phyloP scores from a whole-genome alignment of 2,797 vertebrate species.

The Gymnoscopelus braueri region DNA sequence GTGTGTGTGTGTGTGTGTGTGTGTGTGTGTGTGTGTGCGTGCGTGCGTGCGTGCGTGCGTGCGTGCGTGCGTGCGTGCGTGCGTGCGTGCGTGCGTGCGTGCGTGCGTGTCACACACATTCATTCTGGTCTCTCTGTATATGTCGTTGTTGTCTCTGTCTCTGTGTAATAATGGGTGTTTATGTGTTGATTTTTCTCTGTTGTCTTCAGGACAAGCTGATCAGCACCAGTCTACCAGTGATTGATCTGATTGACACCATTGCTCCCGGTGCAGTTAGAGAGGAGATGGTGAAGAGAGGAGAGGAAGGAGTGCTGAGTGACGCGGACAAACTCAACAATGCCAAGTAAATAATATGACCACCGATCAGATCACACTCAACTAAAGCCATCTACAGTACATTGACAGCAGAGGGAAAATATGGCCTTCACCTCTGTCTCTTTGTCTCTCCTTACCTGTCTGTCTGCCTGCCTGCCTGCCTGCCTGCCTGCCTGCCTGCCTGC shows the following conservation, averaged over 20 bases:
- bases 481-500: too few species aligned
- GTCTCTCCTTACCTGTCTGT: neutral
- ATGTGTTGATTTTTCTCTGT: constrained; percentile 6
- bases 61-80: neutral
- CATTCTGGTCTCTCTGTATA: too few species aligned
- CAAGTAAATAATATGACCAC: constrained; percentile 57
- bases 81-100: neutral
- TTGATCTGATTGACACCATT: constrained; percentile 94
- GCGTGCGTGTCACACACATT: too few species aligned
- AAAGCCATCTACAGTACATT: neutral
- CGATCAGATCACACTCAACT: neutral
- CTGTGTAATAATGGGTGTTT: neutral
- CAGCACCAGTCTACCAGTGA: constrained; percentile 93
- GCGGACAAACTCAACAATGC: constrained; percentile 87
- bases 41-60: neutral
- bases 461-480: neutral
- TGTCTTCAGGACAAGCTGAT: constrained; percentile 89
- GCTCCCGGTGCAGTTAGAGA: constrained; percentile 87
- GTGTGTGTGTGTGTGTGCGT: neutral
- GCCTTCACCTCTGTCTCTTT: neutral
- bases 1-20: neutral
- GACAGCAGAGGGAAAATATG: neutral
- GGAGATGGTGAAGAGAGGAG: constrained; percentile 89
- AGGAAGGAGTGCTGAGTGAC: constrained; percentile 81
- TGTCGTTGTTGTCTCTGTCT: neutral